Conservation (phyloP, 1,140 invertebrate species). For the Neocloeon triangulifer region DNA sequence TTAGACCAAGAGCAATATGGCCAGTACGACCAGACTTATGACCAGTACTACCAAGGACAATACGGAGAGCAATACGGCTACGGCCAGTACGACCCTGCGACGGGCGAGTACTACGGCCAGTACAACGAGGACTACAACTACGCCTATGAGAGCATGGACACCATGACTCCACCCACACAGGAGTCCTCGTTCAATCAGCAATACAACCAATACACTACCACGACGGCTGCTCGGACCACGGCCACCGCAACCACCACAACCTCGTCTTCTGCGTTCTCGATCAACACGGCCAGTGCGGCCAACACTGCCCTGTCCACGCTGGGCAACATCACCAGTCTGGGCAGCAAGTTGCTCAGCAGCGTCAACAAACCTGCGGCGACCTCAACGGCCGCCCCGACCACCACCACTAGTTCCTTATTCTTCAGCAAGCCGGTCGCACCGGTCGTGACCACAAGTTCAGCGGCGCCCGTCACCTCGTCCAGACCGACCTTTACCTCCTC, state of each 20-base stretch:
- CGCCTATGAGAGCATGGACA: constrained; percentile 36
- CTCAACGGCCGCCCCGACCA: constrained; percentile 7
- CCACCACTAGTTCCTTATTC: constrained; percentile 7
- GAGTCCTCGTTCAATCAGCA: background rate
- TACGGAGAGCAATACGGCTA: constrained; percentile 10
- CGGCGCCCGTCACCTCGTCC: constrained; percentile 3
- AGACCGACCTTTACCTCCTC: constrained; percentile 9
- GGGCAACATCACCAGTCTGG: constrained; percentile 5
- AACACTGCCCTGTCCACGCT: constrained; percentile 3
- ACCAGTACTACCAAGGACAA: constrained; percentile 8
- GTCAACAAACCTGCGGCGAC: constrained; percentile 7
- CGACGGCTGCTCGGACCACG: background rate
- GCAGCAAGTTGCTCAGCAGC: constrained; percentile 4
- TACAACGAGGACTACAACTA: constrained; percentile 49
- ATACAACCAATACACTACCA: background rate
- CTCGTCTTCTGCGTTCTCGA: background rate
- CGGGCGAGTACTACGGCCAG: constrained; percentile 5
- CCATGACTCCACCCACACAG: constrained; percentile 19
- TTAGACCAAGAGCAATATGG: background rate
- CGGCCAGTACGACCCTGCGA: background rate
- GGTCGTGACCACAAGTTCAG: constrained; percentile 3
- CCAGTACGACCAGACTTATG: background rate
- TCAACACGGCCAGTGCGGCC: background rate
- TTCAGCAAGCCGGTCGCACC: constrained; percentile 9
- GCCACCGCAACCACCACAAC: background rate